Conservation (phyloP, 2,113 vertebrate species). For the Cryptotis parvus region DNA sequence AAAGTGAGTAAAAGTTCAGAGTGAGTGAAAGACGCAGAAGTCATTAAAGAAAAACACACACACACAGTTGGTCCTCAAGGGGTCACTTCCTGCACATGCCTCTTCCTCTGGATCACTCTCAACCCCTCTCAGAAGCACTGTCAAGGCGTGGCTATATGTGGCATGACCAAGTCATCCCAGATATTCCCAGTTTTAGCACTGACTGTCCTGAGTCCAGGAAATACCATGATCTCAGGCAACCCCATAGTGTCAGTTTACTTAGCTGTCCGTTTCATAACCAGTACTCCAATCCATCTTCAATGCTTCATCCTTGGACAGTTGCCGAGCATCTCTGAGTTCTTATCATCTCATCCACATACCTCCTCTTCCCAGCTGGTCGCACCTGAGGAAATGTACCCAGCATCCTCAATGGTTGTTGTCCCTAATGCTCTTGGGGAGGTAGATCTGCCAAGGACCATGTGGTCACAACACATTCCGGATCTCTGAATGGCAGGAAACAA, state of each 20-base stretch:
- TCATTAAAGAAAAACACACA: accelerated
- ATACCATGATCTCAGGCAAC: not conserved
- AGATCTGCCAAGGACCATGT: not conserved
- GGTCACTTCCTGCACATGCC: not conserved
- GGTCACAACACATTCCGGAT: not conserved
- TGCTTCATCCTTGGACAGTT: not conserved
- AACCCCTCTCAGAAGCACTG: not conserved
- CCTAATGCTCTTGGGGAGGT: not conserved
- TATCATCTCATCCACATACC: not conserved
- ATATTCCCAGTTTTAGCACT: not conserved
- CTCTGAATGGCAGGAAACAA: not conserved
- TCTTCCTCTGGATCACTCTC: not conserved
- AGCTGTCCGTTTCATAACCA: not conserved
- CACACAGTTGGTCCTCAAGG: not conserved
- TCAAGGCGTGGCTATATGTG: not conserved
- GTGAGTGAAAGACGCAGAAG: not conserved
- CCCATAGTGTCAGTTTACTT: not conserved
- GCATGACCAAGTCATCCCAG: not conserved
- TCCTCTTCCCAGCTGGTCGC: not conserved
- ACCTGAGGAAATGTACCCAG: not conserved
- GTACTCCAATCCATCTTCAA: not conserved
- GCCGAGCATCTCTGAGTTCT: not conserved
- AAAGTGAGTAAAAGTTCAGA: not conserved
- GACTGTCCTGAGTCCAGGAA: not conserved
- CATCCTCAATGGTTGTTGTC: not conserved